Percentiles rank a stretch among this genome's conserved stretches.
phyloP scores from a whole-genome alignment of 1,140 invertebrate genomes.

The Drosophila eugracilis region DNA sequence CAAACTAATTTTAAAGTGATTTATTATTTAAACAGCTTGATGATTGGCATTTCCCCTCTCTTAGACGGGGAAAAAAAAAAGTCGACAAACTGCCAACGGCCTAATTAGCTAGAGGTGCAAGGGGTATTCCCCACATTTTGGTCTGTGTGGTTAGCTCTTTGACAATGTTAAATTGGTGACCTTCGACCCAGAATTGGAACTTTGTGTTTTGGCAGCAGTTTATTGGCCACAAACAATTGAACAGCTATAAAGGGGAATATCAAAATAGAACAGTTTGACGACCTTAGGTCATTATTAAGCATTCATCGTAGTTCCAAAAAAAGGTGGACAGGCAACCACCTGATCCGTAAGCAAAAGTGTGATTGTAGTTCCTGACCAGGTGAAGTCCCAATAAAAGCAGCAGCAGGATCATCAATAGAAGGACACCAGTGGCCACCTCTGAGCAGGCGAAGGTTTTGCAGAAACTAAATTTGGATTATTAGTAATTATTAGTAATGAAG shows the following conservation, averaged over 20 bases:
- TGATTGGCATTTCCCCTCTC: constrained; percentile 62
- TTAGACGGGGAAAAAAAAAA: constrained; percentile 22
- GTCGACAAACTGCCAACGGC: constrained; percentile 48
- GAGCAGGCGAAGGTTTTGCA: not conserved
- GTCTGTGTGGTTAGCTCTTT: constrained; percentile 25
- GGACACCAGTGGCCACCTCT: not conserved
- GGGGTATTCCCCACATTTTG: not conserved
- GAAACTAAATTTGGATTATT: no score
- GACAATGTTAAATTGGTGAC: constrained; percentile 35
- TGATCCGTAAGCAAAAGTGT: constrained; percentile 24
- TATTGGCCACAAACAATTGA: constrained; percentile 22
- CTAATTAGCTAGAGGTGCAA: constrained; percentile 65
- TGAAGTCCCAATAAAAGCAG: not conserved
- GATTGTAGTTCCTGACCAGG: constrained; percentile 43
- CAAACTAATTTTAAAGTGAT: constrained; percentile 84
- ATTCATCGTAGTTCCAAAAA: constrained; percentile 36
- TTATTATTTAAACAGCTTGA: constrained; percentile 80
- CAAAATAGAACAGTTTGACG: not conserved
- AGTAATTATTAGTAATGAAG: no score
- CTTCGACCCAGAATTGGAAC: not conserved
- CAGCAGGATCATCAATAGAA: constrained; percentile 2
- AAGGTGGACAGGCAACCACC: constrained; percentile 34
- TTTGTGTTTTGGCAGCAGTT: not conserved
- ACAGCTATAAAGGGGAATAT: not conserved
- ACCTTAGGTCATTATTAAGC: constrained; percentile 29